Evolutionary conservation across 2,113 vertebrate species (phyloP).

Genomic region (Leucopsar rothschildi): DNA sequence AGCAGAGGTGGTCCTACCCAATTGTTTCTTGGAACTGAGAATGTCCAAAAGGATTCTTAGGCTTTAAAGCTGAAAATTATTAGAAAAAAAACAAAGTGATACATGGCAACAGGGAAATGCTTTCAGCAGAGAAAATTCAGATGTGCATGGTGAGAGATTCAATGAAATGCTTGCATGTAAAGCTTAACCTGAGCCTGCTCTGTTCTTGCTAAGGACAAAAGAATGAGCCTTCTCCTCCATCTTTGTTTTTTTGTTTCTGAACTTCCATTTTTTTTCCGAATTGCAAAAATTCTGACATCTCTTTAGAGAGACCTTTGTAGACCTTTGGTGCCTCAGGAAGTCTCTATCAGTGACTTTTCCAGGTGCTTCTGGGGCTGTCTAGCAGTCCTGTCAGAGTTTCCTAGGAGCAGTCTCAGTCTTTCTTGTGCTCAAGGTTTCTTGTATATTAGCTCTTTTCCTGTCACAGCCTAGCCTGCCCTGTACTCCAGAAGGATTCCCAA

Average conservation of each 20-base stretch:
- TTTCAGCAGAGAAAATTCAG: background rate
- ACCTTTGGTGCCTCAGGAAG: background rate
- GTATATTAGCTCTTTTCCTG: background rate
- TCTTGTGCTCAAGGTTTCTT: background rate
- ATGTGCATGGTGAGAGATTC: background rate
- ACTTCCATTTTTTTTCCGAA: background rate
- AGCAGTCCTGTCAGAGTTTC: background rate
- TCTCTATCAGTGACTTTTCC: background rate
- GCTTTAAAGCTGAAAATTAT: background rate
- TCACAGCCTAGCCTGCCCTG: background rate
- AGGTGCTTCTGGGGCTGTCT: background rate
- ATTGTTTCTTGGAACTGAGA: background rate
- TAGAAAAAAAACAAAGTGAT: background rate
- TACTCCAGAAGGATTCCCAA: background rate
- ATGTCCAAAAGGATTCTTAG: background rate
- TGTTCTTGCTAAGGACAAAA: background rate
- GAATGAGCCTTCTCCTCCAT: background rate
- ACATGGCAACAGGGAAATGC: background rate
- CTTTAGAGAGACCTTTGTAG: background rate
- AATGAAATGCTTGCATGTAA: background rate
- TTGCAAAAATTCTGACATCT: background rate
- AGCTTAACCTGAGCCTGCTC: background rate
- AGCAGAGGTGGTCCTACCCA: background rate
- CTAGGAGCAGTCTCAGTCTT: background rate
- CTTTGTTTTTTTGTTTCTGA: background rate